Conservation (phyloP, 1,140 invertebrate species). For the Panonychus citri region DNA sequence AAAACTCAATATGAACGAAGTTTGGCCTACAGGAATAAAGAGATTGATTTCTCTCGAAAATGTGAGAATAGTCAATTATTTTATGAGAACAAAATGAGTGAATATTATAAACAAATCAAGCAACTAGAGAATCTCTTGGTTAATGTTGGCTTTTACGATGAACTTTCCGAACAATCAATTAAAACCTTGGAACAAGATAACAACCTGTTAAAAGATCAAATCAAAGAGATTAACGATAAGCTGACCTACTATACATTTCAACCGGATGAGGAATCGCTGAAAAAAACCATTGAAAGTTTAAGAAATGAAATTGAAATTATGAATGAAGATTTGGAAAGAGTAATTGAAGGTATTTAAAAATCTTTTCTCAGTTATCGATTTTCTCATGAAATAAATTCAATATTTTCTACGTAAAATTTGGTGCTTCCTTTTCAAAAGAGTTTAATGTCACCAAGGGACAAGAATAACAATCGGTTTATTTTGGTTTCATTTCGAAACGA, state of each 20-base stretch:
- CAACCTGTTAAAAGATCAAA: neutral
- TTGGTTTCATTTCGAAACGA: no score
- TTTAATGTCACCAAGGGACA: no score
- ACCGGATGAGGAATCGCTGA: neutral
- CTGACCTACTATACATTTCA: neutral
- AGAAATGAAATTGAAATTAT: neutral
- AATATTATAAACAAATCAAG: neutral
- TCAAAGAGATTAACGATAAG: neutral
- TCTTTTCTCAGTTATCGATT: no score
- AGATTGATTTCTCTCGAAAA: neutral
- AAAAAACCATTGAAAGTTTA: neutral
- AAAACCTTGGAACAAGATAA: neutral
- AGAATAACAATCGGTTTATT: no score
- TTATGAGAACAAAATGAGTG: neutral
- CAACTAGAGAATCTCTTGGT: neutral
- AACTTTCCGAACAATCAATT: neutral
- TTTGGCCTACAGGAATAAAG: neutral
- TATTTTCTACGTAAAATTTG: no score
- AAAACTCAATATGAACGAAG: neutral
- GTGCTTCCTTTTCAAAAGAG: no score
- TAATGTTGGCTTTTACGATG: neutral
- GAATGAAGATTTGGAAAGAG: neutral
- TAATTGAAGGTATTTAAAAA: no score
- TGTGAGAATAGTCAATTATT: neutral
- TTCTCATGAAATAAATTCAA: no score